These are phyloP conservation scores for Ceriagrion tenellum DNA, from an alignment of 2,888 invertebrate species.

Conservation along the genomic window DNA sequence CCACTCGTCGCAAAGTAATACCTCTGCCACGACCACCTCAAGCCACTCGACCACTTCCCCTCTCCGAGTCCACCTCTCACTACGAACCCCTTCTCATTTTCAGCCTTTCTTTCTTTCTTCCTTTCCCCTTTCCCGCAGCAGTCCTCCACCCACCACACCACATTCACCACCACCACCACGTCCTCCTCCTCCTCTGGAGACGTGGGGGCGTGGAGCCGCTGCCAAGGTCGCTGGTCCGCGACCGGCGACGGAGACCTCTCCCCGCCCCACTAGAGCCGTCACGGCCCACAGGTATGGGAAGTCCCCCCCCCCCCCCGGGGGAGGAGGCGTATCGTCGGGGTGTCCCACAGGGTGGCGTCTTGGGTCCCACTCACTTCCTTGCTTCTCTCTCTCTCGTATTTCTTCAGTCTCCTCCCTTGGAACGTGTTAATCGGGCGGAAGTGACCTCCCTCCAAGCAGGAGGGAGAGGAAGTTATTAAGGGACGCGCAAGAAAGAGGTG, in stretches of 20 bases:
- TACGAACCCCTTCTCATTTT: too few relatives aligned
- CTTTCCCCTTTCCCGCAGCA: not conserved
- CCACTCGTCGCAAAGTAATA: too few relatives aligned
- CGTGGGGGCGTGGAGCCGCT: too few relatives aligned
- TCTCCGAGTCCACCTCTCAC: too few relatives aligned
- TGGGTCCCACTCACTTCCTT: not conserved
- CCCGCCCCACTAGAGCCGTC: not conserved
- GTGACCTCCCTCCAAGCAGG: not conserved
- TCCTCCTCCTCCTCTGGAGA: too few relatives aligned
- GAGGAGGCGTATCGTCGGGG: not conserved
- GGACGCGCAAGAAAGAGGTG: not conserved
- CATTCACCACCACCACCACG: not conserved
- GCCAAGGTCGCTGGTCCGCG: conserved; percentile 18
- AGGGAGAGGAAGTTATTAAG: too few relatives aligned
- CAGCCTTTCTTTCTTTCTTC: not conserved
- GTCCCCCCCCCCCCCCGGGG: too few relatives aligned
- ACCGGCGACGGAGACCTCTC: not conserved
- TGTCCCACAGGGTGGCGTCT: not conserved
- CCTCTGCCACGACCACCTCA: too few relatives aligned
- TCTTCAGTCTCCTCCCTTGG: not conserved
- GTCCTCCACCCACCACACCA: not conserved
- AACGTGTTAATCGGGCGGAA: not conserved
- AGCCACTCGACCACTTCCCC: too few relatives aligned
- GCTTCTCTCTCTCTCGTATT: not conserved
- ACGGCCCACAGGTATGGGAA: not conserved